Conservation (phyloP, 2,797 vertebrate species). For the Gorsachius magnificus region DNA sequence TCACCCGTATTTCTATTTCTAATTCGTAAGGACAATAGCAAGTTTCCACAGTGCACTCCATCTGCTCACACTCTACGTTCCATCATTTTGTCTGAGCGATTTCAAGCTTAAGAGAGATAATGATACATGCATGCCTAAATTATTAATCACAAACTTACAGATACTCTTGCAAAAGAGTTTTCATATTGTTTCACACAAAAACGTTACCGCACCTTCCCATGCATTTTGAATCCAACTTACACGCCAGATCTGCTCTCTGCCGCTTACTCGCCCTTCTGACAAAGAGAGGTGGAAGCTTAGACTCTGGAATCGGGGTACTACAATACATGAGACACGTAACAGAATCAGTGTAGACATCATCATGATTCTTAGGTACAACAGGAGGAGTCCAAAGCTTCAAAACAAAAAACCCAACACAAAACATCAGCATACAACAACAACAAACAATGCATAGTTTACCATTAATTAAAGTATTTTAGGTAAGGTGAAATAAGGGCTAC, state of each 20-base stretch:
- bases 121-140: neutral
- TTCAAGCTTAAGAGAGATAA: neutral
- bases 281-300: constrained; percentile 86
- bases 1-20: neutral
- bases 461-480: neutral
- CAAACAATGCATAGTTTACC: neutral
- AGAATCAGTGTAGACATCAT: constrained; percentile 88
- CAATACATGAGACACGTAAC: constrained; percentile 91
- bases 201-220: neutral
- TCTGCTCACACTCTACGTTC: neutral
- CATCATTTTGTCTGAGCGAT: neutral
- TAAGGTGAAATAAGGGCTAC: neutral
- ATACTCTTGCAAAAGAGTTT: neutral
- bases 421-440: neutral
- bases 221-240: constrained; percentile 53
- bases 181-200: neutral
- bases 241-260: constrained; percentile 84
- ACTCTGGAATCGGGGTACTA: constrained; percentile 80
- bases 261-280: constrained; percentile 87
- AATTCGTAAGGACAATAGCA: neutral
- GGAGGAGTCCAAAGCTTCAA: constrained; percentile 89
- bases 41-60: neutral
- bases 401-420: neutral
- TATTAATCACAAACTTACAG: neutral
- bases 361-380: constrained; percentile 88